A percentile compares a stretch with the other conserved stretches of the same genome.
These are phyloP conservation scores for Apodemia mormo DNA, from an alignment of 2,888 invertebrate species.

Conservation along the genomic window DNA sequence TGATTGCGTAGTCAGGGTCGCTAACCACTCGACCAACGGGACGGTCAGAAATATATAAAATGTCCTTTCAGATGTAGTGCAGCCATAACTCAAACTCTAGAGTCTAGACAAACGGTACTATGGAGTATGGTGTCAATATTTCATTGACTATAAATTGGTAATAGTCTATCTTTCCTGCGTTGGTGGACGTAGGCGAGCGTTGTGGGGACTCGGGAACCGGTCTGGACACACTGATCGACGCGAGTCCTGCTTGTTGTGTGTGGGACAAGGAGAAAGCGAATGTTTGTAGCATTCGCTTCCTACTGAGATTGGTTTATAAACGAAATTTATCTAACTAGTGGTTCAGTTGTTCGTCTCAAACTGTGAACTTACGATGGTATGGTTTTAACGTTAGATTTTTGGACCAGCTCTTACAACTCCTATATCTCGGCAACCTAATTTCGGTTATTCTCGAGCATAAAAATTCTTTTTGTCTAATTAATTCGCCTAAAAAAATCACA, in stretches of 20 bases:
- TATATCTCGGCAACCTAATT: too few species aligned
- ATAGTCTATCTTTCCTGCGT: slow-evolving; percentile 37
- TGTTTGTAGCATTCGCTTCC: not conserved
- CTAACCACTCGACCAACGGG: too few species aligned
- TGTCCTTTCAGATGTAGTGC: not conserved
- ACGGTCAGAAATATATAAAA: too few species aligned
- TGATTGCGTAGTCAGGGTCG: too few species aligned
- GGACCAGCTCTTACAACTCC: too few species aligned
- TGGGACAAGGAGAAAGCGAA: slow-evolving; percentile 19
- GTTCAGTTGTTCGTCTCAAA: not conserved
- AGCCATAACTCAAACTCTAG: slow-evolving; percentile 25
- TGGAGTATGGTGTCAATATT: slow-evolving; percentile 32
- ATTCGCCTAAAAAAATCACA: too few species aligned
- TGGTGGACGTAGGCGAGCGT: slow-evolving; percentile 47
- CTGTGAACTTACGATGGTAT: too few species aligned
- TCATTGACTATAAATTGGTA: slow-evolving; percentile 33
- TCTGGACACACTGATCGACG: slow-evolving; percentile 37
- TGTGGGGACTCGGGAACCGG: slow-evolving; percentile 50
- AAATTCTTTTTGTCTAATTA: too few species aligned
- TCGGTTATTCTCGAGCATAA: too few species aligned
- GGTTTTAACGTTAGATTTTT: too few species aligned
- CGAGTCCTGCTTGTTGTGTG: slow-evolving; percentile 22
- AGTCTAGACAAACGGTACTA: slow-evolving; percentile 28
- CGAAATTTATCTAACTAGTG: too few species aligned
- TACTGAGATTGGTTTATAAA: too few species aligned